These are phyloP conservation scores for Yponomeuta cagnagella DNA, from an alignment of 2,888 invertebrate species.

Conservation along the genomic window DNA sequence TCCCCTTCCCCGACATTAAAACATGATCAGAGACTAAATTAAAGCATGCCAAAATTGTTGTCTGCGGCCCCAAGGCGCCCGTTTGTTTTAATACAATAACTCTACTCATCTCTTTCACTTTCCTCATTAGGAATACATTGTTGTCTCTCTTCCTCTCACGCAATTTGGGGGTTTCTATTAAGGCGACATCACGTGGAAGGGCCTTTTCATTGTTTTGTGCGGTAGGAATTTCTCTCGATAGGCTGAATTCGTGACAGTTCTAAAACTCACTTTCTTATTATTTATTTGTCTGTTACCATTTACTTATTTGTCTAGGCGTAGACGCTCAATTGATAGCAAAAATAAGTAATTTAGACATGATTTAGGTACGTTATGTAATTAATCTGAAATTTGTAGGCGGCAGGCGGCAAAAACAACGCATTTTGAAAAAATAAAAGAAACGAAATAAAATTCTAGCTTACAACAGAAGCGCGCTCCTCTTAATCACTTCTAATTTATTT, in stretches of 20 bases:
- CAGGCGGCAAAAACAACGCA: not conserved
- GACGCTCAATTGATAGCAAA: too few species aligned
- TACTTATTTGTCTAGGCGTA: too few species aligned
- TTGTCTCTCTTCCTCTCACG: constrained; percentile 42
- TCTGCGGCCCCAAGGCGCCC: constrained; percentile 70
- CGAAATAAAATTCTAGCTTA: constrained; percentile 19
- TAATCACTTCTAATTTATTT: constrained; percentile 77
- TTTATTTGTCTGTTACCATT: too few species aligned
- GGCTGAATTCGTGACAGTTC: not conserved
- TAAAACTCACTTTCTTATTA: too few species aligned
- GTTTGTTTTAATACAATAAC: constrained; percentile 76
- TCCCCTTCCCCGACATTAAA: constrained; percentile 61
- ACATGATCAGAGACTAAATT: constrained; percentile 71
- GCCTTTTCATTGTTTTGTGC: not conserved
- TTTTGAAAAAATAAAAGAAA: not conserved
- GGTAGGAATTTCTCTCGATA: not conserved
- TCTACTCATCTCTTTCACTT: constrained; percentile 56
- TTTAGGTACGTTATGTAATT: not conserved
- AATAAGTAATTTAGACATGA: too few species aligned
- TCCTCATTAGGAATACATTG: constrained; percentile 36
- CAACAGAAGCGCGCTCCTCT: constrained; percentile 59
- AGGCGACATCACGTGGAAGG: constrained; percentile 42
- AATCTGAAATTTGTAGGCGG: not conserved
- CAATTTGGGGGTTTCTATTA: constrained; percentile 62
- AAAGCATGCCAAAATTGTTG: constrained; percentile 73